Conservation (phyloP, 2,113 vertebrate genomes). For the Clarias batrachus region DNA sequence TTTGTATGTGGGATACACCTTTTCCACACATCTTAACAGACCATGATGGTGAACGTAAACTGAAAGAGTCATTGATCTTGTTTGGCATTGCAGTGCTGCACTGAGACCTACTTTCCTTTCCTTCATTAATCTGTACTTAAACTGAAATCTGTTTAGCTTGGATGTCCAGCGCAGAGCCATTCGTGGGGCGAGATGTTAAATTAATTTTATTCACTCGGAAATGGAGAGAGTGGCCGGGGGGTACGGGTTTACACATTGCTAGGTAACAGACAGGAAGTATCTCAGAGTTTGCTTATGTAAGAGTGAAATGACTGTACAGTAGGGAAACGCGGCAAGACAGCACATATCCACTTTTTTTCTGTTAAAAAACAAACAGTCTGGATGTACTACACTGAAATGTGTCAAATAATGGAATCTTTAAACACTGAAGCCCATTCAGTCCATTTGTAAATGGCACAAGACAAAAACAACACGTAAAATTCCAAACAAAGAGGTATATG, state of each 20-base stretch:
- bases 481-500: neutral
- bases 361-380: neutral
- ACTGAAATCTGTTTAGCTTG: neutral
- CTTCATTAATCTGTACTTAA: slow-evolving; percentile 23
- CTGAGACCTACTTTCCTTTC: slow-evolving; percentile 1
- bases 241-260: slow-evolving; percentile 37
- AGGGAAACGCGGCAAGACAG: neutral
- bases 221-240: neutral
- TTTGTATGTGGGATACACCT: neutral
- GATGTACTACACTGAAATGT: neutral
- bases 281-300: slow-evolving; percentile 40
- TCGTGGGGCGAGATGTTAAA: slow-evolving; percentile 20
- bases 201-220: slow-evolving; percentile 20
- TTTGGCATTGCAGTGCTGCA: neutral
- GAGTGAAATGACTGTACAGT: slow-evolving; percentile 20
- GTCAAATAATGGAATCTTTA: neutral
- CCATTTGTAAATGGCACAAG: neutral
- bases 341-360: slow-evolving; percentile 4
- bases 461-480: neutral
- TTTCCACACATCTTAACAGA: neutral
- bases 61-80: neutral
- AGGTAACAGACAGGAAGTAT: slow-evolving; percentile 44
- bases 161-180: neutral
- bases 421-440: neutral
- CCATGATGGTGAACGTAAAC: neutral